Percentiles rank a stretch among this genome's conserved stretches.
These are phyloP conservation scores for Iselma pallidipennis DNA, from an alignment of 2,888 invertebrate species.

Conservation along the genomic window DNA sequence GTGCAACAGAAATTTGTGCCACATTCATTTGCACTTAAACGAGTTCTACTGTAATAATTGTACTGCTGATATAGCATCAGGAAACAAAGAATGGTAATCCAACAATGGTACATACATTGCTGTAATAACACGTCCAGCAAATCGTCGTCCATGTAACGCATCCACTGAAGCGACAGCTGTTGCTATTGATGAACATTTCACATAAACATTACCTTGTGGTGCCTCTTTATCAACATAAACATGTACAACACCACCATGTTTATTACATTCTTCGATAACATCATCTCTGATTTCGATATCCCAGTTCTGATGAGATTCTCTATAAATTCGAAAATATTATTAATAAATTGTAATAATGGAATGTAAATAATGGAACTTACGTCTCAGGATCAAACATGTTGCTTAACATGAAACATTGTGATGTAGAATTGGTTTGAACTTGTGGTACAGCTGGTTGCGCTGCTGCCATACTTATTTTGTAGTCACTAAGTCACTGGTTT, in stretches of 20 bases:
- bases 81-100: constrained; percentile 96
- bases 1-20: too few relatives aligned
- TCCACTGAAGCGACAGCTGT: constrained; percentile 97
- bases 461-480: constrained; percentile 71
- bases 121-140: constrained; percentile 96
- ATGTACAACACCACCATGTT: constrained; percentile 95
- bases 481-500: too few relatives aligned
- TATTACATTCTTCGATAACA: constrained; percentile 97
- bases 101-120: constrained; percentile 97
- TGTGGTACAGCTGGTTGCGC: constrained; percentile 71
- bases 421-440: constrained; percentile 64
- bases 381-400: constrained; percentile 98
- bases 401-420: constrained; percentile 98
- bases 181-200: constrained; percentile 96
- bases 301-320: constrained; percentile 76
- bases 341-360: not conserved
- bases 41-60: constrained; percentile 60
- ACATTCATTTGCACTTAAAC: constrained; percentile 2
- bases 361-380: constrained; percentile 62
- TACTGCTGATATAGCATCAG: constrained; percentile 82
- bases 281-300: constrained; percentile 95
- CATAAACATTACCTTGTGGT: constrained; percentile 94
- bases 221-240: constrained; percentile 94
- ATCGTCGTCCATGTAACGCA: constrained; percentile 96
- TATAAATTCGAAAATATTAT: constrained; percentile 55